phyloP scores from a whole-genome alignment of 2,888 invertebrate species.

The Heliconius erato region DNA sequence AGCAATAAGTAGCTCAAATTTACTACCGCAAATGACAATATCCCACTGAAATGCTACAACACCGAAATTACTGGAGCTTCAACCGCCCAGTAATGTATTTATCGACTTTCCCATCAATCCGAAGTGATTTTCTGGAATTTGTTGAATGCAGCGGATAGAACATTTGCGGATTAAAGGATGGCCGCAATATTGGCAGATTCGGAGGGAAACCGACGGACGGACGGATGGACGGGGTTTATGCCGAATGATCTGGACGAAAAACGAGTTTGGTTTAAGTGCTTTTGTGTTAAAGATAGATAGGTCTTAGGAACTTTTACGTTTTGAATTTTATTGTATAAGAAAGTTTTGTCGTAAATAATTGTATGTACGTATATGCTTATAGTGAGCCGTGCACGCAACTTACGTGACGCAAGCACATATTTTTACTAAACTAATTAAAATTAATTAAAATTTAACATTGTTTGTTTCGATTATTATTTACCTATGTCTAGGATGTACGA shows the following conservation, averaged over 20 bases:
- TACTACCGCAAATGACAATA: slow-evolving; percentile 20
- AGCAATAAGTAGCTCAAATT: slow-evolving; percentile 13
- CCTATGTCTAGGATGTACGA: neutral
- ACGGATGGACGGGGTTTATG: slow-evolving; percentile 56
- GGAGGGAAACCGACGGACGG: slow-evolving; percentile 41
- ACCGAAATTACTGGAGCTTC: slow-evolving; percentile 23
- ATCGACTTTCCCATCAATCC: slow-evolving; percentile 35
- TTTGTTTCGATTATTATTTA: neutral
- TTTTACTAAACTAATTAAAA: too few species aligned
- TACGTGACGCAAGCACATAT: too few species aligned
- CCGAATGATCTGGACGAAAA: slow-evolving; percentile 61
- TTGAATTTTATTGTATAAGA: neutral
- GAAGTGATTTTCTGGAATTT: slow-evolving; percentile 35
- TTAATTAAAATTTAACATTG: too few species aligned
- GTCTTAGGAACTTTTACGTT: neutral
- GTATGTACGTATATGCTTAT: too few species aligned
- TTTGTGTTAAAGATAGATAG: neutral
- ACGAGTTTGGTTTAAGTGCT: slow-evolving; percentile 3
- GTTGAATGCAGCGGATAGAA: slow-evolving; percentile 44
- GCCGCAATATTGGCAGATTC: slow-evolving; percentile 60
- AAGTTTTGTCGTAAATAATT: too few species aligned
- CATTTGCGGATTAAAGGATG: slow-evolving; percentile 62
- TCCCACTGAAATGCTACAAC: slow-evolving; percentile 21
- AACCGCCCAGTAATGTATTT: slow-evolving; percentile 29
- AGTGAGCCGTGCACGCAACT: too few species aligned